A percentile compares a stretch with the other conserved stretches of the same genome.
Evolutionary conservation across 2,888 invertebrate species (phyloP).

Genomic region (Dorcus parallelipipedus): DNA sequence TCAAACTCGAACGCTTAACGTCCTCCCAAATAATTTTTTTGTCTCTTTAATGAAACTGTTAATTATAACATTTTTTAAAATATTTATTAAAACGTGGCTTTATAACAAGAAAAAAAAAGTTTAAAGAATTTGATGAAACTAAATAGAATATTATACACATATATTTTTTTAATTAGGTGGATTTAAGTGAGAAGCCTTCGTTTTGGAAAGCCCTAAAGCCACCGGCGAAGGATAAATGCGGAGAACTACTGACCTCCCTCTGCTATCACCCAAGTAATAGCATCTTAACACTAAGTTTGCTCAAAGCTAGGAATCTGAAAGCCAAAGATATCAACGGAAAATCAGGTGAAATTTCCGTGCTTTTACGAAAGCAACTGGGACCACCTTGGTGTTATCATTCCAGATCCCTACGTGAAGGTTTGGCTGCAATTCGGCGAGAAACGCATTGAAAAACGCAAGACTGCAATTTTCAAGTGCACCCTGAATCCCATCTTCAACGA

Average conservation of each 20-base stretch:
- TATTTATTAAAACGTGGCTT: too few species aligned
- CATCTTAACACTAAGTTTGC: conserved; percentile 81
- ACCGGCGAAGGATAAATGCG: conserved; percentile 90
- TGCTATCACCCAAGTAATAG: conserved; percentile 97
- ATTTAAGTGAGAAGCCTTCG: conserved; percentile 88
- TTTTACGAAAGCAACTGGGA: background rate
- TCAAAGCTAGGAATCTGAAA: conserved; percentile 91
- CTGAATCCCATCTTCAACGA: conserved; percentile 95
- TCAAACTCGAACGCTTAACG: too few species aligned
- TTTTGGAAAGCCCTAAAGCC: conserved; percentile 93
- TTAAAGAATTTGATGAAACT: background rate
- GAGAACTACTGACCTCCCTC: conserved; percentile 85
- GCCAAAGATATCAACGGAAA: conserved; percentile 96
- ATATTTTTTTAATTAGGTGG: conserved; percentile 64
- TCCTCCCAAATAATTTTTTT: too few species aligned
- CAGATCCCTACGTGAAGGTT: conserved; percentile 98
- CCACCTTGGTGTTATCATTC: conserved; percentile 31
- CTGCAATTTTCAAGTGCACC: conserved; percentile 90
- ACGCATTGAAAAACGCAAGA: conserved; percentile 92
- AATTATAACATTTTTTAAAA: too few species aligned
- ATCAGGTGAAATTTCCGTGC: conserved; percentile 61
- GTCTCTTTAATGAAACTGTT: too few species aligned
- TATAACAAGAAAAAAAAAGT: too few species aligned
- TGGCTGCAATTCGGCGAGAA: conserved; percentile 96
- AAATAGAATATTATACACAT: background rate